phyloP scores from a whole-genome alignment of 2,797 vertebrate genomes.

The Thaleichthys pacificus region DNA sequence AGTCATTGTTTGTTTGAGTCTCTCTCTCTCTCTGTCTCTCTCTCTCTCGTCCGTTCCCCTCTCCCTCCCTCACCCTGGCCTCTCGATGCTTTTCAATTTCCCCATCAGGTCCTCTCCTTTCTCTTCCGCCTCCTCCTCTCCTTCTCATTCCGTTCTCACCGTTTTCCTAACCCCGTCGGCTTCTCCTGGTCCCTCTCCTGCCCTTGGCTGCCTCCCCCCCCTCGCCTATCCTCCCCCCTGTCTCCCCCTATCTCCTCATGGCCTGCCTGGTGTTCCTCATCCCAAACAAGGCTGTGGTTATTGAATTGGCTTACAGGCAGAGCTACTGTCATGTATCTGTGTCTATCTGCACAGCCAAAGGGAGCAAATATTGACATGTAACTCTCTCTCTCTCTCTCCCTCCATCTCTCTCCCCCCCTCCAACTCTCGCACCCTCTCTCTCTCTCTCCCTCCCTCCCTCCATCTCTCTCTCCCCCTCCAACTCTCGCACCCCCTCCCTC shows the following conservation, averaged over 20 bases:
- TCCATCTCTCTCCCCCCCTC: neutral
- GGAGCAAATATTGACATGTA: constrained; percentile 83
- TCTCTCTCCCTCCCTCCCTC: no score
- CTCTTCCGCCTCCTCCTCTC: neutral
- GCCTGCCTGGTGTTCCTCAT: constrained; percentile 44
- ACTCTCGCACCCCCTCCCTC: no score
- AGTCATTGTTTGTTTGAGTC: no score
- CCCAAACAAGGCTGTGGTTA: constrained; percentile 70
- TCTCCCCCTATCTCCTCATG: neutral
- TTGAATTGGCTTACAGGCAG: constrained; percentile 69
- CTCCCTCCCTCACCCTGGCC: no score
- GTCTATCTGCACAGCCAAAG: constrained; percentile 69
- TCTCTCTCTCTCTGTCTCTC: no score
- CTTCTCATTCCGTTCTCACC: neutral
- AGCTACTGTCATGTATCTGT: constrained; percentile 77
- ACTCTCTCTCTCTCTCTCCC: constrained; percentile 34
- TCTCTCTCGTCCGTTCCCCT: no score
- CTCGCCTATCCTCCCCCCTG: neutral
- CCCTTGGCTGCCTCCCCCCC: neutral
- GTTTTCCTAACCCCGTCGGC: neutral
- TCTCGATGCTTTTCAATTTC: neutral
- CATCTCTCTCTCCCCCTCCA: neutral
- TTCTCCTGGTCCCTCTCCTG: neutral
- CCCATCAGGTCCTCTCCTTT: constrained; percentile 3
- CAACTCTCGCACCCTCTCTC: neutral